phyloP scores from a whole-genome alignment of 2,113 vertebrate genomes.

The Parus major region DNA sequence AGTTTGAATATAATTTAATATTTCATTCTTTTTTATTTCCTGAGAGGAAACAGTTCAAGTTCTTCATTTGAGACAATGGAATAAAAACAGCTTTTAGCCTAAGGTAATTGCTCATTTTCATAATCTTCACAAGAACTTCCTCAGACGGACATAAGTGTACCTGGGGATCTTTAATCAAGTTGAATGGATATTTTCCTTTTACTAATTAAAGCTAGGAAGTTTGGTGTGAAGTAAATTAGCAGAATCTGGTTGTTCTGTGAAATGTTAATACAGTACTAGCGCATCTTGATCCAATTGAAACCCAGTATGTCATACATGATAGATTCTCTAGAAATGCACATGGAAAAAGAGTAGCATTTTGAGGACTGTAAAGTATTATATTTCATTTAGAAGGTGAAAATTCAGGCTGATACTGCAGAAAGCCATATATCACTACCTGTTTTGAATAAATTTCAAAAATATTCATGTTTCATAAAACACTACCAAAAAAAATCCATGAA shows the following conservation, averaged over 20 bases:
- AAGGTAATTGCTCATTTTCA: constrained; percentile 61
- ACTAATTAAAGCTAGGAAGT: constrained; percentile 64
- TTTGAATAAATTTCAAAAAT: not conserved
- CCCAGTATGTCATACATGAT: not conserved
- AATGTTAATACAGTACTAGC: constrained; percentile 40
- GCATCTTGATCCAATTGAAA: constrained; percentile 7
- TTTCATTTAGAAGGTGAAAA: not conserved
- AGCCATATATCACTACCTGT: not conserved
- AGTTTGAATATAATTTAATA: not conserved
- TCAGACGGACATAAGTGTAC: constrained; percentile 54
- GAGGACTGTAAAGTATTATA: not conserved
- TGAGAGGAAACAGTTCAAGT: not conserved
- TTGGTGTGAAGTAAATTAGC: constrained; percentile 64
- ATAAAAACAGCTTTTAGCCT: constrained; percentile 47
- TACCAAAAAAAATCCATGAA: not conserved
- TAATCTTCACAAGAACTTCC: constrained; percentile 62
- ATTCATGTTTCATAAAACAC: not conserved
- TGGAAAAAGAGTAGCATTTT: not conserved
- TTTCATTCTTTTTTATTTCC: constrained; percentile 6
- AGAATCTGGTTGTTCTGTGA: constrained; percentile 43
- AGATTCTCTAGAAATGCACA: not conserved
- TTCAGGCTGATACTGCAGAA: not conserved
- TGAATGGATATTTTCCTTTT: constrained; percentile 60
- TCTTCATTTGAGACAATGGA: constrained; percentile 41
- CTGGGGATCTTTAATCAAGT: constrained; percentile 59